These are phyloP conservation scores for Origma solitaria DNA, from an alignment of 2,113 vertebrate genomes.

Conservation along the genomic window DNA sequence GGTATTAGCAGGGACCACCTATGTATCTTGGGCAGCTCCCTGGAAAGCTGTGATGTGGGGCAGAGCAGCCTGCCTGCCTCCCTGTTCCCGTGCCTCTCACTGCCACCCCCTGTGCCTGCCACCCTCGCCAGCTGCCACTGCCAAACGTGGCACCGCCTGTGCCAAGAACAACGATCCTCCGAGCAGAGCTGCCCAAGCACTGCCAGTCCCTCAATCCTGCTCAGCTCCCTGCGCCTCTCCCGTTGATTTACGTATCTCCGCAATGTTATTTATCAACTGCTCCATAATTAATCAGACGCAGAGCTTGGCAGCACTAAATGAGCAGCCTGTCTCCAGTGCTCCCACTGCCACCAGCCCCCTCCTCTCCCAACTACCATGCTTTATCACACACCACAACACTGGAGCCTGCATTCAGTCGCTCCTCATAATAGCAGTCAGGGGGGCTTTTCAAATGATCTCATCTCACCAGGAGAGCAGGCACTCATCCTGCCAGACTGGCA, in stretches of 20 bases:
- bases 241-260: slow-evolving; percentile 69
- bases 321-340: slow-evolving; percentile 63
- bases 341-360: not conserved
- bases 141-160: not conserved
- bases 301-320: slow-evolving; percentile 65
- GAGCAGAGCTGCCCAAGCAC: not conserved
- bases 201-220: slow-evolving; percentile 45
- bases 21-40: not conserved
- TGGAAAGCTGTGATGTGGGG: not conserved
- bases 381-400: not conserved
- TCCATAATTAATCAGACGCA: slow-evolving; percentile 74
- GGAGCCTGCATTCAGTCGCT: not conserved
- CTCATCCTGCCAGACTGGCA: slow-evolving; percentile 56
- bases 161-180: slow-evolving; percentile 7
- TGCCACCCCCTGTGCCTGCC: not conserved
- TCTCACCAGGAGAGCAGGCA: slow-evolving; percentile 43
- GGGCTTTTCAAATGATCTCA: slow-evolving; percentile 68
- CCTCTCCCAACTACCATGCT: not conserved
- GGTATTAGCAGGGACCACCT: not conserved
- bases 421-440: slow-evolving; percentile 45
- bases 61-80: not conserved
- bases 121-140: not conserved
- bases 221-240: slow-evolving; percentile 50
- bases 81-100: not conserved
- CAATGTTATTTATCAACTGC: slow-evolving; percentile 71